These are phyloP conservation scores for Pituophis catenifer DNA, from an alignment of 2,113 vertebrate genomes.

Conservation along the genomic window DNA sequence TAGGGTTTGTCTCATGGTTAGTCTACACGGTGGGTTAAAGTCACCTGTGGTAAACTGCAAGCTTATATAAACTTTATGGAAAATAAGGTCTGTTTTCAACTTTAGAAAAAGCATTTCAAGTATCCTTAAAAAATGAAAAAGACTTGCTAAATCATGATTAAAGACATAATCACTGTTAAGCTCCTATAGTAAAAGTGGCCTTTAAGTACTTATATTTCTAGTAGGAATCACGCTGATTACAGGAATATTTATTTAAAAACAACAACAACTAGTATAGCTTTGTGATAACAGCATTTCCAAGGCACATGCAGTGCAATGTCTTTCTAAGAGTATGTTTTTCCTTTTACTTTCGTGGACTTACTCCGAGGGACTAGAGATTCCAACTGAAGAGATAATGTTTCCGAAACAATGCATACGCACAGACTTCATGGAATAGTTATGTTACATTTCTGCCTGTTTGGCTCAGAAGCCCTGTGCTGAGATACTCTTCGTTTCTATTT, in stretches of 20 bases:
- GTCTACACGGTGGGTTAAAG: not conserved
- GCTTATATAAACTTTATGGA: conserved; percentile 34
- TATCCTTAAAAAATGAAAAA: conserved; percentile 47
- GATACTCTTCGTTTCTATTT: conserved; percentile 73
- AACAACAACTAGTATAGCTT: not conserved
- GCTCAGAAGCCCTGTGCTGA: conserved; percentile 65
- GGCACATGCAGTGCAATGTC: conserved; percentile 53
- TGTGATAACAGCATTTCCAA: conserved; percentile 55
- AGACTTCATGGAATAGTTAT: conserved; percentile 73
- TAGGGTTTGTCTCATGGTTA: not conserved
- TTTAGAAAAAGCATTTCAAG: conserved; percentile 39
- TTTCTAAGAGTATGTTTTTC: conserved; percentile 50
- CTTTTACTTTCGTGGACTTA: conserved; percentile 62
- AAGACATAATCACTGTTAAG: conserved; percentile 40
- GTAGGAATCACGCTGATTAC: conserved; percentile 51
- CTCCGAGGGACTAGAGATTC: conserved; percentile 68
- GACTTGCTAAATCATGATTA: conserved; percentile 44
- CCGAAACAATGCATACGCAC: conserved; percentile 74
- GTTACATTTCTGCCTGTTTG: conserved; percentile 68
- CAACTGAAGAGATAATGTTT: conserved; percentile 72
- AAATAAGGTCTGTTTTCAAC: conserved; percentile 29
- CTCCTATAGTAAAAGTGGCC: conserved; percentile 55
- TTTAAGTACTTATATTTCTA: conserved; percentile 58
- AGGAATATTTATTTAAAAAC: conserved; percentile 51
- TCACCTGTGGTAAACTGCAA: not conserved